Evolutionary conservation across 2,797 vertebrate genomes (phyloP), one percentile per base, ranked within the genome.

Genomic region (Silurus lanzhouensis): DNA sequence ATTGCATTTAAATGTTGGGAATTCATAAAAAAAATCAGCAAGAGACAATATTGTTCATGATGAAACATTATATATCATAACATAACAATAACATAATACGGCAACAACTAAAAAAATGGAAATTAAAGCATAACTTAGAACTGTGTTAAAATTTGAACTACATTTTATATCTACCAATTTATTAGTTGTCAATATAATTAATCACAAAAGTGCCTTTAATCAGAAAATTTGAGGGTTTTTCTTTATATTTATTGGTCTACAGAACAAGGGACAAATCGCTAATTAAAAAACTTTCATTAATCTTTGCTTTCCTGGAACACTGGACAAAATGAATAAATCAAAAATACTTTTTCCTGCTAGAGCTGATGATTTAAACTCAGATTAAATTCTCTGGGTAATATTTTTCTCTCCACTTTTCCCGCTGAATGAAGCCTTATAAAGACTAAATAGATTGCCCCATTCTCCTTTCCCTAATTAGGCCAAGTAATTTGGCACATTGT

Each of bases 381-480:
- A 87, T 84, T 31, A 63, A 63, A 44, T 88, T 87, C 77, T 52
- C 58, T 82, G 87, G 85, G 84, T 81, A 70, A 85, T 86, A 63
- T 10, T 81, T 52, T 84, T 64, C 38, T 68, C 46, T 75, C 38
- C 60, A 78, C 13, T 57, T 64, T 81, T n/a, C 66, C 52, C 64
- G 6, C 38, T 38, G 9, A 72, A 81, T 71, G 52, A 64, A 72
- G 67, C 55, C 77, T 84, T 83, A 88, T 74, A 85, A 75, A 83
- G 71, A 76, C 61, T 61, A 77, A 79, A 76, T 60, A 25, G 71
- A 85, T 89, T 83, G 83, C 64, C 74, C 83, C 70, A 61, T 86
- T 88, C 87, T 87, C 83, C 58, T 84, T 84, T 67, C 70, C 82
- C 70, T 88, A 90, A 91, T 91, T 90, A 89, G 86, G 31, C 57